Percentiles rank a stretch among this genome's conserved stretches.
Conservation (phyloP, 2,888 invertebrate species). For the Drosophila peninsularis region DNA sequence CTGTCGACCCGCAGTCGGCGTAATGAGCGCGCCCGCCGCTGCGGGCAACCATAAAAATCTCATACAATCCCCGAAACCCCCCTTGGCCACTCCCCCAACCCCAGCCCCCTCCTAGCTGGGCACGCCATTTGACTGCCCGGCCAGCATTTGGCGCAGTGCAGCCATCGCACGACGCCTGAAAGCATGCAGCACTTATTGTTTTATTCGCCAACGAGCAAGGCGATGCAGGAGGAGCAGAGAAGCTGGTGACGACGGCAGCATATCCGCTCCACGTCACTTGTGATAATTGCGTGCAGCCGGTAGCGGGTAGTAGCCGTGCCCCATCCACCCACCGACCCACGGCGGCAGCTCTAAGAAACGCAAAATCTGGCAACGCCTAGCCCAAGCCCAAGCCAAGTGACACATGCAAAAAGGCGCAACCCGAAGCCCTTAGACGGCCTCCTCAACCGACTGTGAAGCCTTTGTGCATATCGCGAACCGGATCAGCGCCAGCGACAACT, state of each 20-base stretch:
- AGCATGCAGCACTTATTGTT: slow-evolving; percentile 79
- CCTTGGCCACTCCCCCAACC: not conserved
- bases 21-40: slow-evolving; percentile 74
- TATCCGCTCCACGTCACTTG: slow-evolving; percentile 80
- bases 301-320: slow-evolving; percentile 19
- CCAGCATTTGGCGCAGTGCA: slow-evolving; percentile 70
- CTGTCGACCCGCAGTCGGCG: slow-evolving; percentile 62
- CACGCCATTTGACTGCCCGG: slow-evolving; percentile 61
- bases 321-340: not conserved
- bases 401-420: slow-evolving; percentile 53
- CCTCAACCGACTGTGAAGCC: slow-evolving; percentile 63
- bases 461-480: slow-evolving; percentile 79
- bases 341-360: slow-evolving; percentile 65
- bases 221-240: slow-evolving; percentile 6
- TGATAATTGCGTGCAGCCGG: slow-evolving; percentile 78
- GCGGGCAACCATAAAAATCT: slow-evolving; percentile 76
- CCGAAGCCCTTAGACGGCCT: slow-evolving; percentile 47
- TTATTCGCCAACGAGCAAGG: slow-evolving; percentile 60
- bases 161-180: slow-evolving; percentile 61
- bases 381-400: slow-evolving; percentile 32
- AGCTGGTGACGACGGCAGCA: slow-evolving; percentile 58
- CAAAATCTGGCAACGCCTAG: slow-evolving; percentile 60
- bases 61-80: slow-evolving; percentile 21
- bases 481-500: slow-evolving; percentile 71
- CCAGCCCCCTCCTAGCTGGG: not conserved